phyloP scores from a whole-genome alignment of 1,140 invertebrate genomes.

The Octopus sinensis region DNA sequence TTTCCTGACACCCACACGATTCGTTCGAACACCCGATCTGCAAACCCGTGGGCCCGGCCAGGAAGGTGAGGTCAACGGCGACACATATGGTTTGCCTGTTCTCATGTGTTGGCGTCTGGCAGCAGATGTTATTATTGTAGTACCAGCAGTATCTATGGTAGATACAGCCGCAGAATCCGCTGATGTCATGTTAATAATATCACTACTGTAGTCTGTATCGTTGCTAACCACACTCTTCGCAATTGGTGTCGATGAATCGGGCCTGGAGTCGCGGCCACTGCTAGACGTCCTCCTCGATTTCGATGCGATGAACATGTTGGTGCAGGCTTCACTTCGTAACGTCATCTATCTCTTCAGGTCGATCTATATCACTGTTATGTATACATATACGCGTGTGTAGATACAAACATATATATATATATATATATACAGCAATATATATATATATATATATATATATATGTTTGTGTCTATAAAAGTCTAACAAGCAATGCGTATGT shows the following conservation, averaged over 20 bases:
- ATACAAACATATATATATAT: too few relatives aligned
- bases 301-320: neutral
- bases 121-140: neutral
- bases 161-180: neutral
- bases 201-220: neutral
- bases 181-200: neutral
- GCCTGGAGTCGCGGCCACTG: neutral
- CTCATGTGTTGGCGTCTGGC: neutral
- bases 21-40: neutral
- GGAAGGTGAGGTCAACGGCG: too few relatives aligned
- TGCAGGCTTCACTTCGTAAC: neutral
- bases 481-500: too few relatives aligned
- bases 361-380: too few relatives aligned
- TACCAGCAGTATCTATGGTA: neutral
- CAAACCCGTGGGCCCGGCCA: neutral
- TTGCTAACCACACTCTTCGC: neutral
- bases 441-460: too few relatives aligned
- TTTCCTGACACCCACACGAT: neutral
- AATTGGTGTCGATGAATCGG: neutral
- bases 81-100: neutral
- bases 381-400: too few relatives aligned
- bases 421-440: too few relatives aligned
- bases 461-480: too few relatives aligned
- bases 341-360: neutral
- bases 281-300: neutral